These are phyloP conservation scores for Drosophila varians DNA, from an alignment of 1,140 invertebrate genomes.

Conservation along the genomic window DNA sequence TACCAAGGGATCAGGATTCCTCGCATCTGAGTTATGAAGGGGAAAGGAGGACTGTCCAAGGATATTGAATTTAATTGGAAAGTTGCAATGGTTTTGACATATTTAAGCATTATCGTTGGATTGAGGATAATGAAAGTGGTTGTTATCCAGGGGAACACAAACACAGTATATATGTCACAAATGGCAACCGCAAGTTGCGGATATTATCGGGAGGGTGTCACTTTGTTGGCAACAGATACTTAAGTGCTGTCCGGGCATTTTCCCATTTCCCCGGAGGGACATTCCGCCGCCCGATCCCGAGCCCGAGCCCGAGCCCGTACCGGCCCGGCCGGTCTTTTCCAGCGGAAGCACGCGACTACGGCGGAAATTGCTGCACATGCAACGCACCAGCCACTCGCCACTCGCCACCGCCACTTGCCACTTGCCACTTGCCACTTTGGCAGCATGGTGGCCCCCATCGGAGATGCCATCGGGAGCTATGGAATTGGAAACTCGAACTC, in stretches of 20 bases:
- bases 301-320: constrained; percentile 1
- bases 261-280: constrained; percentile 2
- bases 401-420: constrained; percentile 50
- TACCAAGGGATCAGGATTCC: constrained; percentile 12
- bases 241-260: constrained; percentile 56
- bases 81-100: no score
- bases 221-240: constrained; percentile 68
- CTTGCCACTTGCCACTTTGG: constrained; percentile 21
- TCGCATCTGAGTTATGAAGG: neutral
- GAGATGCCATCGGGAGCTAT: constrained; percentile 37
- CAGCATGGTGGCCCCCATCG: constrained; percentile 1
- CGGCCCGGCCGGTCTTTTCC: constrained; percentile 28
- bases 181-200: constrained; percentile 53
- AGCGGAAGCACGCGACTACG: constrained; percentile 73
- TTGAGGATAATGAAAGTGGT: constrained; percentile 19
- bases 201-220: constrained; percentile 71
- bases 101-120: no score
- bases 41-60: neutral
- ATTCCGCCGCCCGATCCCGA: constrained; percentile 12
- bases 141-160: no score
- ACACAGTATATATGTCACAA: constrained; percentile 13
- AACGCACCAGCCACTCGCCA: constrained; percentile 56
- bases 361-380: constrained; percentile 77
- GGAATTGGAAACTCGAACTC: constrained; percentile 2
- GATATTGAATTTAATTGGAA: neutral